Percentiles rank a stretch among this genome's conserved stretches.
Conservation (phyloP, 2,888 invertebrate genomes). For the Dynastes grantii region DNA sequence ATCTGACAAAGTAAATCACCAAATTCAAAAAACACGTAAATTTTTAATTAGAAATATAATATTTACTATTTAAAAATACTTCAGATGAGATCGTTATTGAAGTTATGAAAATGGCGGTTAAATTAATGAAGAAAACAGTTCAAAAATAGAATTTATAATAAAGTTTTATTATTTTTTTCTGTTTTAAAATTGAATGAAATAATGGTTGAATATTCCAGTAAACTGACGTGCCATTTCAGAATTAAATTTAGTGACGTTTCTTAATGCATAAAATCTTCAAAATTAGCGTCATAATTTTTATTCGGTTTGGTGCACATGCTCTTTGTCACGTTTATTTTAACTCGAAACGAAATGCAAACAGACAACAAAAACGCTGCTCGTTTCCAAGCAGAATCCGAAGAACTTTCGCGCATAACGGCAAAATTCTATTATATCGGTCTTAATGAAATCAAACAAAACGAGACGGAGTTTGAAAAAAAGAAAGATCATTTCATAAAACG, state of each 20-base stretch:
- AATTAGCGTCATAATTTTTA: conserved; percentile 10
- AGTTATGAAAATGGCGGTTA: too few relatives aligned
- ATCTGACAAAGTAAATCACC: too few relatives aligned
- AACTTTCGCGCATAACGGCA: conserved; percentile 9
- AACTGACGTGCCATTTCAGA: not conserved
- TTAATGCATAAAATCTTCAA: conserved; percentile 1
- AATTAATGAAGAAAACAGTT: too few relatives aligned
- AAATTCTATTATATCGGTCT: conserved; percentile 3
- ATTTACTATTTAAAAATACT: too few relatives aligned
- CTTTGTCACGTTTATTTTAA: conserved; percentile 49
- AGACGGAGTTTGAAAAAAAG: conserved; percentile 1
- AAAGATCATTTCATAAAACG: conserved; percentile 2
- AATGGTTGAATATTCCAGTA: too few relatives aligned
- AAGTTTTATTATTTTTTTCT: too few relatives aligned
- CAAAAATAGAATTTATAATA: too few relatives aligned
- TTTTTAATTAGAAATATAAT: too few relatives aligned
- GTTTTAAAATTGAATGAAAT: too few relatives aligned
- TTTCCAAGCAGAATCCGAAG: conserved; percentile 1
- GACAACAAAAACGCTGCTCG: not conserved
- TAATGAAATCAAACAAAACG: conserved; percentile 5
- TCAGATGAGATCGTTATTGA: too few relatives aligned
- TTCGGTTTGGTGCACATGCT: conserved; percentile 14
- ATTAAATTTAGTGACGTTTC: conserved; percentile 11
- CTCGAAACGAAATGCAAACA: conserved; percentile 5
- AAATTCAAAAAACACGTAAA: too few relatives aligned